A percentile compares a stretch with the other conserved stretches of the same genome.
phyloP scores from a whole-genome alignment of 2,888 invertebrate species.

The Tricholauxania praeusta region DNA sequence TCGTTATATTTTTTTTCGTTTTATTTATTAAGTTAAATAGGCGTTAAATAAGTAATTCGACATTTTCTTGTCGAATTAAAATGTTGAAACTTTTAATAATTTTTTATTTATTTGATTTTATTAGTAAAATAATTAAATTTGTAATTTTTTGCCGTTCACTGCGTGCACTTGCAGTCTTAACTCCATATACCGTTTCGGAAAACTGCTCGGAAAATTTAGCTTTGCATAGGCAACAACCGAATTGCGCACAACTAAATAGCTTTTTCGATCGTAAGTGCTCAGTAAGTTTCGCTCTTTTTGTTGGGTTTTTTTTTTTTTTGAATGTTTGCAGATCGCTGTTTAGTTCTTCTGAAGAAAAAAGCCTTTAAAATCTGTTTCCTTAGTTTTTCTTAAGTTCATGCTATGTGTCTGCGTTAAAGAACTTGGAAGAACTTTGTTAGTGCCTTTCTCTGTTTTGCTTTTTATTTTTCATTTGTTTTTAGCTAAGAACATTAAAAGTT shows the following conservation, averaged over 20 bases:
- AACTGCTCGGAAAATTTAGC: slow-evolving; percentile 32
- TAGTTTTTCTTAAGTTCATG: neutral
- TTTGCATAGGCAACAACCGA: slow-evolving; percentile 17
- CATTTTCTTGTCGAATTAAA: too few species aligned
- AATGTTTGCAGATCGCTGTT: neutral
- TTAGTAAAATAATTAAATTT: neutral
- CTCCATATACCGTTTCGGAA: slow-evolving; percentile 20
- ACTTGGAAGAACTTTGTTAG: slow-evolving; percentile 44
- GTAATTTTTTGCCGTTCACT: slow-evolving; percentile 4
- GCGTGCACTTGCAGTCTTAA: slow-evolving; percentile 22
- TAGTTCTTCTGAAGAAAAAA: slow-evolving; percentile 31
- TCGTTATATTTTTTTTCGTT: too few species aligned
- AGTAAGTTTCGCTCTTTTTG: slow-evolving; percentile 32
- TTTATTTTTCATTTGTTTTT: neutral
- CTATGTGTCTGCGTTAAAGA: slow-evolving; percentile 52
- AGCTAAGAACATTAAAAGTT: slow-evolving; percentile 15
- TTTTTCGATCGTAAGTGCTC: slow-evolving; percentile 1
- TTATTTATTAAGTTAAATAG: too few species aligned
- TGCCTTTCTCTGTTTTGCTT: neutral
- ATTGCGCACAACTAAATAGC: slow-evolving; percentile 20
- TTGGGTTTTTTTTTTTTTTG: slow-evolving; percentile 1
- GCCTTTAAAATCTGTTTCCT: too few species aligned
- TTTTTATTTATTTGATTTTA: neutral
- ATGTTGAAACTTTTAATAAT: neutral
- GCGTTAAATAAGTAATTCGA: too few species aligned